Base-by-base conservation (phyloP, 2,113 vertebrate species). In the Sialia sialis region DNA sequence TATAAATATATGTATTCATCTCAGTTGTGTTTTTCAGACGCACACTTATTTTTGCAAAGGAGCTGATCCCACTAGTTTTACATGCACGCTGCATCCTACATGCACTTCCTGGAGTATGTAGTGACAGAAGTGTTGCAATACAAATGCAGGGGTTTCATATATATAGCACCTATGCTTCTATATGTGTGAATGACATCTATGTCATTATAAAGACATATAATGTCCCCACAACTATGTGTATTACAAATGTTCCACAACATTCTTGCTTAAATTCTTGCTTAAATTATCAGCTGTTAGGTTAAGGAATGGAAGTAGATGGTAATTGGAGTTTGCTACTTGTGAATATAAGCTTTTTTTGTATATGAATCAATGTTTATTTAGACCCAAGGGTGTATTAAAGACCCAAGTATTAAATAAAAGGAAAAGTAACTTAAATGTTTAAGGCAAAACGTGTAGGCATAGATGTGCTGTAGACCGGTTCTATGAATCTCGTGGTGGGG, bases 341-440 rank as follows among this genome's bases (percentile, higher is more conserved):
- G 83, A 89, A 66, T 34, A 22, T 34, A 56, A 90, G 90, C 73
- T 84, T 87, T 82, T 82, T 84, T 79, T 85, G 66, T 64, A 21
- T 77, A 49, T 77, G 69, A 89, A 85, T 79, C 58, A 51, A 51
- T 77, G 80, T 66, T 85, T 92, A 56, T 84, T 96, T 87, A 86
- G 73, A 72, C 62, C 39, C 77, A 58, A 66, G 41, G 16, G 48
- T n/a, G 15, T 49, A 63, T 60, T 84, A 94, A 94, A 90, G 27
- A 80, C 16, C 10, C 41, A 46, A 46, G 13, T 46, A 67, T 60
- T 84, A 94, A 93, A 91, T 81, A 84, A 88, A 85, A 81, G 67
- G 58, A 41, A 72, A 95, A 93, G 41, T 48, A 77, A 68, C 56
- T 81, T 67, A 82, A 78, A 84, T 60, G 34, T 86, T 91, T 73